Percentiles rank a stretch among this genome's conserved stretches.
phyloP scores from a whole-genome alignment of 2,797 vertebrate species.

The Gallinago nigripennis region DNA sequence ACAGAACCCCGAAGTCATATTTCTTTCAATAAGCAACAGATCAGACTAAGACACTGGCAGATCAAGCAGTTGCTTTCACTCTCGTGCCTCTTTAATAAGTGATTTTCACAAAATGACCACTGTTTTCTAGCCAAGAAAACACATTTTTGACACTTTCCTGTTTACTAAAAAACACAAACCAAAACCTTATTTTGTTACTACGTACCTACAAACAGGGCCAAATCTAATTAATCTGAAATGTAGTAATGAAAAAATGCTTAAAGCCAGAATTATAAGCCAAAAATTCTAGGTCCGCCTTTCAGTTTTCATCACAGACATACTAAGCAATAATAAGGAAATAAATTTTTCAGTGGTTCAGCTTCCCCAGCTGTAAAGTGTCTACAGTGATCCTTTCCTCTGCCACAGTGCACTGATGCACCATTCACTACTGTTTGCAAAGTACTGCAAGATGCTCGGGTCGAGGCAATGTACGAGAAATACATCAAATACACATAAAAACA shows the following conservation, averaged over 20 bases:
- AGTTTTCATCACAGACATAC: not conserved
- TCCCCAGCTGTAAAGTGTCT: not conserved
- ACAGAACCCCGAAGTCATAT: rapidly evolving
- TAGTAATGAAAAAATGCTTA: not conserved
- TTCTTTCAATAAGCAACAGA: not conserved
- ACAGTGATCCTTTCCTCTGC: not conserved
- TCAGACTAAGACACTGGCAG: not conserved
- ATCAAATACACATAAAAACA: not conserved
- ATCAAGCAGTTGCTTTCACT: not conserved
- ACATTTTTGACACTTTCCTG: not conserved
- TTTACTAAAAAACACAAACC: not conserved
- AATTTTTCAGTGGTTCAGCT: not conserved
- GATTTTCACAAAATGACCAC: not conserved
- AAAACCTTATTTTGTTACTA: not conserved
- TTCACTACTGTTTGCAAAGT: not conserved
- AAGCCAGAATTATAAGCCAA: not conserved
- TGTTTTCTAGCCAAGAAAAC: not conserved
- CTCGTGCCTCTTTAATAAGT: not conserved
- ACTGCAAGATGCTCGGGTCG: not conserved
- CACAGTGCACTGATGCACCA: not conserved
- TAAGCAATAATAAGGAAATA: not conserved
- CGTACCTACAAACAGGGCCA: not conserved
- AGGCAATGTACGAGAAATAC: not conserved
- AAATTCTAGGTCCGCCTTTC: not conserved
- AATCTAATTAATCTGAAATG: not conserved